Conservation (phyloP, 2,797 vertebrate species). For the Hozukius guyotensis region DNA sequence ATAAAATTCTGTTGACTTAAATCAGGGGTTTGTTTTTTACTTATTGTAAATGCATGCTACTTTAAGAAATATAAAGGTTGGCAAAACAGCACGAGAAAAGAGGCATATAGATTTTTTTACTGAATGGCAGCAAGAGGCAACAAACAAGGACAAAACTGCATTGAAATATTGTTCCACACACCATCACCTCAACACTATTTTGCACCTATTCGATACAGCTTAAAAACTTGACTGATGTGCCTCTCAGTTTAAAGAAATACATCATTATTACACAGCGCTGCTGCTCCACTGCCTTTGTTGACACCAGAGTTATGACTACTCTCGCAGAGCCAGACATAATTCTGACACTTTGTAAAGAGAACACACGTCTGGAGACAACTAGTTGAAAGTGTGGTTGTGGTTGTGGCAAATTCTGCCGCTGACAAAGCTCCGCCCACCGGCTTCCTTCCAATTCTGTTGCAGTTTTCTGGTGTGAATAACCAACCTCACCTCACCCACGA, state of each 20-base stretch:
- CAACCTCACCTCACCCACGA: constrained; percentile 14
- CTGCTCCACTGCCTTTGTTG: constrained; percentile 23
- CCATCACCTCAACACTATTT: background rate
- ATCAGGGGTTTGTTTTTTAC: background rate
- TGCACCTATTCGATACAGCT: background rate
- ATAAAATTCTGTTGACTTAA: background rate
- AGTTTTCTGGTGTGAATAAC: constrained; percentile 23
- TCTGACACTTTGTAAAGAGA: constrained; percentile 10
- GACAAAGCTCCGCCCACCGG: constrained; percentile 24
- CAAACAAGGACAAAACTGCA: background rate
- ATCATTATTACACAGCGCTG: constrained; percentile 14
- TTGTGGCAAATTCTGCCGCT: constrained; percentile 30
- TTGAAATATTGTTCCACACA: background rate
- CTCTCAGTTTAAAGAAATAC: background rate
- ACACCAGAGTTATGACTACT: constrained; percentile 18
- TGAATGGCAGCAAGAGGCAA: background rate
- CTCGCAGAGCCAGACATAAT: constrained; percentile 17
- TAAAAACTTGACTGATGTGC: background rate
- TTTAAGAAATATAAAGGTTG: background rate
- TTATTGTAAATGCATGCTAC: background rate
- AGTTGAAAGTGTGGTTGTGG: constrained; percentile 53
- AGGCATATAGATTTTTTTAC: background rate
- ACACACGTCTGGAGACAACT: constrained; percentile 31
- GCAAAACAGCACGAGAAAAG: background rate
- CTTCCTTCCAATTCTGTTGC: constrained; percentile 10